Evolutionary conservation across 1,140 invertebrate species (phyloP), one percentile per base, ranked within the genome.

Genomic region (Euwallacea similis): DNA sequence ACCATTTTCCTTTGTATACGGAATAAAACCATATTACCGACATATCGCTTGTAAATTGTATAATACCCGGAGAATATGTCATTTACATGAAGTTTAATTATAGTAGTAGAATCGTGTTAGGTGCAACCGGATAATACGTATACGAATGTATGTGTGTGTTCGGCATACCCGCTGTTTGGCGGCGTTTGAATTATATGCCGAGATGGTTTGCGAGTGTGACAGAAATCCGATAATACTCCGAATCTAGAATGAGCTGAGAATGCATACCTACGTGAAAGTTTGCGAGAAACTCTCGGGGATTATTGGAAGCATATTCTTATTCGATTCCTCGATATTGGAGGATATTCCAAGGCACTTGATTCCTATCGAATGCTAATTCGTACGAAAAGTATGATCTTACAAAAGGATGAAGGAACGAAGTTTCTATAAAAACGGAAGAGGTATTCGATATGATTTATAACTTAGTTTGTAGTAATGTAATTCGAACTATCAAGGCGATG

Each of bases 31-130:
- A 33, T 33, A 33, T 33, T 33, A 33, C 21, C 21, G 21, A 50
- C 46, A 50, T 50, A 50, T 50, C 46, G 46, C 13, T 50, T 13
- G 13, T 50, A 50, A 50, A 50, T 11, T 13, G 46, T 10, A 50
- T 11, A 13, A 2, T 13, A 50, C 46, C 46, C 46, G 2, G 9
- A 13, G 0, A 50, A 50, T 50, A 50, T 50, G 46, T 50, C 46
- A 50, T 50, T 50, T 50, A 50, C 46, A 50, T 50, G 46, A 50
- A 50, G 46, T 50, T 50, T 50, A 50, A 50, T 50, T 50, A 50
- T 50, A 50, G 46, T 50, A 11, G 46, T 50, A 50, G 46, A 50
- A 50, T 50, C 46, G 46, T 13, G 46, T 50, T 50, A 50, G 46
- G 46, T 50, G 46, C 46, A 50, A 50, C 46, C 46, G 9, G 46